Conservation (phyloP, 2,113 vertebrate species). For the Rhea pennata region DNA sequence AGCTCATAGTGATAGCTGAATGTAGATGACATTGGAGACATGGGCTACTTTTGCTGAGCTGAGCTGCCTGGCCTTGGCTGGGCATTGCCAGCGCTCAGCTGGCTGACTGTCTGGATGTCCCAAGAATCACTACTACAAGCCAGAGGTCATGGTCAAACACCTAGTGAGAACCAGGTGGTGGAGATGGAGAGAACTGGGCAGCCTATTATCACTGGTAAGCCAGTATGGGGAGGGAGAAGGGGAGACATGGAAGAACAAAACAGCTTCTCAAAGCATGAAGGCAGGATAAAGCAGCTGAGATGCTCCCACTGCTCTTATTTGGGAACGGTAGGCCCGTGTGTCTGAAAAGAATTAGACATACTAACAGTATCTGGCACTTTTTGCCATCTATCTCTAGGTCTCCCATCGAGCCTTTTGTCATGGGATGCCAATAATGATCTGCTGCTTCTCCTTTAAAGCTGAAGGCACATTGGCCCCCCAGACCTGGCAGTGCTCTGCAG, state of each 20-base stretch:
- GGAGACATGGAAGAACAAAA: not conserved
- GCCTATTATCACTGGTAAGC: not conserved
- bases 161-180: not conserved
- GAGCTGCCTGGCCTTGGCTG: not conserved
- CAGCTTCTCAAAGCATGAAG: not conserved
- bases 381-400: accelerated
- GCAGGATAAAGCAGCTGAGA: not conserved
- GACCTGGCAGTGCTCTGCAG: not conserved
- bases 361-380: not conserved
- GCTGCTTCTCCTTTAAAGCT: not conserved
- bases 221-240: not conserved
- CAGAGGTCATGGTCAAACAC: not conserved
- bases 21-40: accelerated
- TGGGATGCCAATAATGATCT: not conserved
- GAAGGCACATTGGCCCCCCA: not conserved
- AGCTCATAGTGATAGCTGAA: not conserved
- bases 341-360: not conserved
- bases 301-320: not conserved
- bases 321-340: not conserved
- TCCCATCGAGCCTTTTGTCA: accelerated
- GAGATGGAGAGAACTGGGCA: not conserved
- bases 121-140: not conserved
- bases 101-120: not conserved
- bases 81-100: not conserved
- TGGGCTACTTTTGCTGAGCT: not conserved